Percentiles rank a stretch among this genome's conserved stretches.
Evolutionary conservation across 2,888 invertebrate species (phyloP).

Genomic region (Trissolcus brochymenae): DNA sequence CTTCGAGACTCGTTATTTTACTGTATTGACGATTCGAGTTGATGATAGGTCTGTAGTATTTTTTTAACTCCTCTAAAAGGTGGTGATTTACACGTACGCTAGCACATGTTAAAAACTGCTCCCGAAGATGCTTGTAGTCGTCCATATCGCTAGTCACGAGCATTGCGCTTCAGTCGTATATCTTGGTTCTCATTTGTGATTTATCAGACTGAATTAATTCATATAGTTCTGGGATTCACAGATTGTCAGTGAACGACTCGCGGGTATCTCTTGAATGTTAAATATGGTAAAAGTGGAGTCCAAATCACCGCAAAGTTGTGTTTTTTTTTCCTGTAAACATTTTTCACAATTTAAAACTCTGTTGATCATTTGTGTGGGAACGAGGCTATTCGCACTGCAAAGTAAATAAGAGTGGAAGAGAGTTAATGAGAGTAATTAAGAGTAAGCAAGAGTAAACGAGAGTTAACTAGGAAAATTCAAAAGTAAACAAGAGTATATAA

Average conservation of each 20-base stretch:
- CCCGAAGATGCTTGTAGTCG: neutral
- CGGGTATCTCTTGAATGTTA: neutral
- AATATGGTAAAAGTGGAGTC: neutral
- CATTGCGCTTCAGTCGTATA: neutral
- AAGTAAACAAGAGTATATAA: too few species aligned
- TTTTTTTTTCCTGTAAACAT: neutral
- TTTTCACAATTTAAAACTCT: neutral
- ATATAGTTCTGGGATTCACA: constrained; percentile 4
- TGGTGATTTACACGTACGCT: neutral
- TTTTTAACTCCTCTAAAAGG: constrained; percentile 57
- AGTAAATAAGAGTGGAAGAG: too few species aligned
- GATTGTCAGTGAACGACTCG: neutral
- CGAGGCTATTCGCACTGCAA: too few species aligned
- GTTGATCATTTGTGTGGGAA: neutral
- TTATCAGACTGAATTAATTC: neutral
- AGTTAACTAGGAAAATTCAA: too few species aligned
- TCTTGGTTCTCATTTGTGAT: neutral
- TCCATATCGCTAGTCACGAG: neutral
- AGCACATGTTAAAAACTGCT: neutral
- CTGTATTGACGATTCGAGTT: constrained; percentile 63
- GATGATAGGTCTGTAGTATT: constrained; percentile 59
- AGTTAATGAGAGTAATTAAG: too few species aligned
- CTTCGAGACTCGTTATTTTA: constrained; percentile 60
- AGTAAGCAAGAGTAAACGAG: too few species aligned
- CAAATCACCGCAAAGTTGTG: neutral